phyloP scores from a whole-genome alignment of 1,140 invertebrate genomes.

The Drosophila paulistorum region DNA sequence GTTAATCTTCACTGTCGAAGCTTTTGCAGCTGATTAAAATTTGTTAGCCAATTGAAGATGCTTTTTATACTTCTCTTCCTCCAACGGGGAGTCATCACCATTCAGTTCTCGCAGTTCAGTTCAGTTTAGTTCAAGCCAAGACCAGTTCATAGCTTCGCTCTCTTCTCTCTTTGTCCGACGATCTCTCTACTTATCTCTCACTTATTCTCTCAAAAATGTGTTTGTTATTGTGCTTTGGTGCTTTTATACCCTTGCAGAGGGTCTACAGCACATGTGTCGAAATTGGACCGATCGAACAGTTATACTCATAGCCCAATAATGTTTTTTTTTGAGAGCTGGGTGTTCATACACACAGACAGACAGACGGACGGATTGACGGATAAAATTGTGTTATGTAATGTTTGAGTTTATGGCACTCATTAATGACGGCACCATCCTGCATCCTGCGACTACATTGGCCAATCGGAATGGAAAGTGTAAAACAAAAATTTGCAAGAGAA shows the following conservation, averaged over 20 bases:
- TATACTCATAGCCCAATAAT: no score
- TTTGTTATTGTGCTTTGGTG: slow-evolving; percentile 40
- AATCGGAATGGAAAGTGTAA: no score
- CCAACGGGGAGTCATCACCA: slow-evolving; percentile 27
- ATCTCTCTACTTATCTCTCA: slow-evolving; percentile 20
- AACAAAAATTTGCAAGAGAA: no score
- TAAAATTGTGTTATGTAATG: no score
- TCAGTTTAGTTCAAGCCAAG: slow-evolving; percentile 6
- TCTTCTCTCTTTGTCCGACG: not conserved
- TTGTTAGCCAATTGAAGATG: slow-evolving; percentile 77
- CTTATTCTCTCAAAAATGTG: slow-evolving; percentile 14
- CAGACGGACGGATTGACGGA: no score
- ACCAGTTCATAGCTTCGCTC: slow-evolving; percentile 10
- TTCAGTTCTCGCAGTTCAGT: slow-evolving; percentile 38
- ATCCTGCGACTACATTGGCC: no score
- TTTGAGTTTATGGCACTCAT: no score
- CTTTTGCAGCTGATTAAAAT: slow-evolving; percentile 82
- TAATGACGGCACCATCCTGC: no score
- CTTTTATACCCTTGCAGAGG: slow-evolving; percentile 3
- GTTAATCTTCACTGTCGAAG: slow-evolving; percentile 63
- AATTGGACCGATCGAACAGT: no score
- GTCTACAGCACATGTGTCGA: no score
- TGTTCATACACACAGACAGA: no score
- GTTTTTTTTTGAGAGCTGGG: no score
- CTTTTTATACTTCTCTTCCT: slow-evolving; percentile 74